phyloP scores from a whole-genome alignment of 2,888 invertebrate genomes.

The Chloromyia formosa region DNA sequence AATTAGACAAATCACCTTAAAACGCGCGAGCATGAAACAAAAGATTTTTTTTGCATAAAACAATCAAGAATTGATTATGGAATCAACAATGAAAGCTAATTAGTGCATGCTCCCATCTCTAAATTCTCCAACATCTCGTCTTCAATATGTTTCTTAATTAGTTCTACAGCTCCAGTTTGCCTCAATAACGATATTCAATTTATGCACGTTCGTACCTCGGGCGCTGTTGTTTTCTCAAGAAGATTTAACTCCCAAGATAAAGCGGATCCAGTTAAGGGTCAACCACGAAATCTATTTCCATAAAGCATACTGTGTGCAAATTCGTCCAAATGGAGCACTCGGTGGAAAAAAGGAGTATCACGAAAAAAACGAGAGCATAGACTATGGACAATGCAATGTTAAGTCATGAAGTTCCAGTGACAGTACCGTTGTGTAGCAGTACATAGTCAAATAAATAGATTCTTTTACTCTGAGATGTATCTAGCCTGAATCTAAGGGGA shows the following conservation, averaged over 20 bases:
- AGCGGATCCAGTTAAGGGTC: conserved; percentile 35
- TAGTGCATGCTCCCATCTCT: not conserved
- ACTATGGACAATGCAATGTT: conserved; percentile 17
- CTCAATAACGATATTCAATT: not conserved
- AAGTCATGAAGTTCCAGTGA: not conserved
- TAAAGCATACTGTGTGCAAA: not conserved
- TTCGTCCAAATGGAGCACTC: not conserved
- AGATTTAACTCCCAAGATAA: not conserved
- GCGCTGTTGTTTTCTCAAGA: conserved; percentile 1
- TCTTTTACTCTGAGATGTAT: too few relatives aligned
- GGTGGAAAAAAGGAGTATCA: too few relatives aligned
- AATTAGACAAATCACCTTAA: too few relatives aligned
- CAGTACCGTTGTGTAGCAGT: not conserved
- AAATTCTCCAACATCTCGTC: too few relatives aligned
- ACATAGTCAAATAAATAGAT: too few relatives aligned
- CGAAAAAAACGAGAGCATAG: conserved; percentile 12
- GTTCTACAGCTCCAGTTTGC: not conserved
- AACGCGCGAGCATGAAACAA: too few relatives aligned
- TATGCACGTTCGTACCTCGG: not conserved
- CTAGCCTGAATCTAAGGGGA: too few relatives aligned
- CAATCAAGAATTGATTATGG: not conserved
- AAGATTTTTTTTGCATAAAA: not conserved
- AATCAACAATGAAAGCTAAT: not conserved
- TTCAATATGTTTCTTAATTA: conserved; percentile 2
- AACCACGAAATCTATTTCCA: conserved; percentile 37